Percentiles rank a stretch among this genome's conserved stretches.
Conservation (phyloP, 2,888 invertebrate genomes). For the Xanthia togata region DNA sequence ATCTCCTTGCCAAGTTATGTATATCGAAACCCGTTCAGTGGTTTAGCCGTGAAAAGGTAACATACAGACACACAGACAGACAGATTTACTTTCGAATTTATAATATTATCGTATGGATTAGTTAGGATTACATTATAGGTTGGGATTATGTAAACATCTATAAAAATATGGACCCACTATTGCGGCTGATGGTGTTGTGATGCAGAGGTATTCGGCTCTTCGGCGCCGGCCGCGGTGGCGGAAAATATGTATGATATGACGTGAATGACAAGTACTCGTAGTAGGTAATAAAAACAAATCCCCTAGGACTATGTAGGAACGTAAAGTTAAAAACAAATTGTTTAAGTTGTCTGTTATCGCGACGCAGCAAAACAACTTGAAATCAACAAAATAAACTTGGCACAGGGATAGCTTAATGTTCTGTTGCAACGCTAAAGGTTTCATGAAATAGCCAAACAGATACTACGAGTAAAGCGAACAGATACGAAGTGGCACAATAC, state of each 20-base stretch:
- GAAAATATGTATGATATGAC: not conserved
- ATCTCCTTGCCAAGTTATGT: too few species aligned
- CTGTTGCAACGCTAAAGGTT: too few species aligned
- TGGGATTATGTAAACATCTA: not conserved
- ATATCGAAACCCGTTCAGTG: too few species aligned
- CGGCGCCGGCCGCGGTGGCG: too few species aligned
- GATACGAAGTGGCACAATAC: not conserved
- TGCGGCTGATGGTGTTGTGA: not conserved
- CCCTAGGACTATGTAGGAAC: too few species aligned
- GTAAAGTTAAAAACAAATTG: not conserved
- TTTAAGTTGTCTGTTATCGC: not conserved
- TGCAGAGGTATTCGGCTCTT: not conserved
- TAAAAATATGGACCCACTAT: not conserved
- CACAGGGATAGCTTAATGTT: too few species aligned
- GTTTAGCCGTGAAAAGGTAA: too few species aligned
- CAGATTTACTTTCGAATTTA: too few species aligned
- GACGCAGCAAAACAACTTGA: not conserved
- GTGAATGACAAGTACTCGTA: too few species aligned
- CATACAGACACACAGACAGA: too few species aligned
- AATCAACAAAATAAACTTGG: not conserved
- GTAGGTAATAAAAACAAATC: not conserved
- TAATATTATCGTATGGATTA: too few species aligned
- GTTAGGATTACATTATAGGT: too few species aligned
- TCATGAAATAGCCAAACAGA: not conserved
- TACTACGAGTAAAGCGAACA: not conserved